A percentile compares a stretch with the other conserved stretches of the same genome.
Conservation (phyloP, 2,888 invertebrate genomes). For the Drosophila phalerata region DNA sequence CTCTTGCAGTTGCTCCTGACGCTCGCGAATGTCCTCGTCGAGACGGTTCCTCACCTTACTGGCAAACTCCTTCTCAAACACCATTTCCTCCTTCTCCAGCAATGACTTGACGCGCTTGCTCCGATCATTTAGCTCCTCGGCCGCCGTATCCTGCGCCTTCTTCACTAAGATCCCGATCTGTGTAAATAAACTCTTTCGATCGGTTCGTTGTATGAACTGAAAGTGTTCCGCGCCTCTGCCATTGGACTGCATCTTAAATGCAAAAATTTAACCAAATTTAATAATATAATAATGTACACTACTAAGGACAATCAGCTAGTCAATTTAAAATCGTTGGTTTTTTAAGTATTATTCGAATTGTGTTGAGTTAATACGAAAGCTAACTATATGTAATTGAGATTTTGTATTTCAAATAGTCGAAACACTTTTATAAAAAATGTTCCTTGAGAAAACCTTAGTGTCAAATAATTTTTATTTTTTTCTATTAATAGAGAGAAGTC, state of each 20-base stretch:
- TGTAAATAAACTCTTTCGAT: conserved; percentile 78
- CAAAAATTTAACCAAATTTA: conserved; percentile 7
- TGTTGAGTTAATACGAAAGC: conserved; percentile 8
- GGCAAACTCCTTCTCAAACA: conserved; percentile 81
- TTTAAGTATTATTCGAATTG: neutral
- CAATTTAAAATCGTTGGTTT: conserved; percentile 25
- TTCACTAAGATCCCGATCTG: conserved; percentile 79
- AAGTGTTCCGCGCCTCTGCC: conserved; percentile 65
- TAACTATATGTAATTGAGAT: neutral
- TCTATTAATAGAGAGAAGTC: no score
- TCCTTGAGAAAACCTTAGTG: no score
- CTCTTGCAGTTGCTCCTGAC: conserved; percentile 74
- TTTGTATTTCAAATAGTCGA: neutral
- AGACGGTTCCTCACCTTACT: conserved; percentile 79
- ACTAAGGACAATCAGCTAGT: conserved; percentile 13
- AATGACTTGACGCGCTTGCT: conserved; percentile 64
- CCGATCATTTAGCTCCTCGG: conserved; percentile 71
- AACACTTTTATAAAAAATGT: neutral
- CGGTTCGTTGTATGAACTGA: conserved; percentile 75
- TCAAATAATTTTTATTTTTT: no score
- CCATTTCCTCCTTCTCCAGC: conserved; percentile 78
- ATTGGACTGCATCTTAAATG: conserved; percentile 46
- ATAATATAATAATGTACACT: conserved; percentile 8
- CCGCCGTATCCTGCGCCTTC: conserved; percentile 74
- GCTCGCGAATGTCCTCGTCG: conserved; percentile 78